Conservation (phyloP, 2,797 vertebrate species). For the Euthynnus affinis region DNA sequence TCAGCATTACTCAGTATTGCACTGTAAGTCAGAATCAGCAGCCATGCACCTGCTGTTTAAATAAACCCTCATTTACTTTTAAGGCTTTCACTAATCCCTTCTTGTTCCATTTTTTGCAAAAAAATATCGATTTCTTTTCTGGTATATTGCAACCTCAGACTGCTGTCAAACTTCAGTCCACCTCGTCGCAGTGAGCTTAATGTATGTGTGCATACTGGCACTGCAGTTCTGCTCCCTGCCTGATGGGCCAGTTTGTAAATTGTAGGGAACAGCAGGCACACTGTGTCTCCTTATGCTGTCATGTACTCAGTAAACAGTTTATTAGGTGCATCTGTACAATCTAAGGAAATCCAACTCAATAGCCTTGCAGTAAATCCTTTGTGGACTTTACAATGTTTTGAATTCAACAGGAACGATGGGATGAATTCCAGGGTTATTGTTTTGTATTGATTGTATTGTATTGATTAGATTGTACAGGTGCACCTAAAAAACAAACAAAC, state of each 20-base stretch:
- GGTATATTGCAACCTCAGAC: slow-evolving; percentile 12
- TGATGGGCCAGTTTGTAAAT: slow-evolving; percentile 3
- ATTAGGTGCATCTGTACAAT: slow-evolving; percentile 1
- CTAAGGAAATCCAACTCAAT: background rate
- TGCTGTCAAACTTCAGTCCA: background rate
- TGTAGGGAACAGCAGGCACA: background rate
- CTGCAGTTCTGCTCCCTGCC: slow-evolving; percentile 1
- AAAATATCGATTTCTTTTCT: slow-evolving; percentile 29
- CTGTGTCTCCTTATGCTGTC: background rate
- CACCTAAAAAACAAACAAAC: background rate
- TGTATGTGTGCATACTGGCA: background rate
- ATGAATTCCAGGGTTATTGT: background rate
- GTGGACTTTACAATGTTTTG: background rate
- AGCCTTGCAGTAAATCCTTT: background rate
- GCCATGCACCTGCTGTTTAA: slow-evolving; percentile 50
- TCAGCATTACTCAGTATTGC: slow-evolving; percentile 60
- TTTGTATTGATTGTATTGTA: too few species aligned
- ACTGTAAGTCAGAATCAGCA: slow-evolving; percentile 48
- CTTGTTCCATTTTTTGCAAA: slow-evolving; percentile 29
- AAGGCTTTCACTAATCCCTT: slow-evolving; percentile 9
- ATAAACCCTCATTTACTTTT: slow-evolving; percentile 45
- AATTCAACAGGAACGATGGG: background rate
- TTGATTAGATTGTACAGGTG: too few species aligned
- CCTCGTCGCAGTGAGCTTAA: background rate
- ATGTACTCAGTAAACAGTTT: background rate